Base-by-base conservation (phyloP, 2,113 vertebrate species). In the Chroicocephalus ridibundus region DNA sequence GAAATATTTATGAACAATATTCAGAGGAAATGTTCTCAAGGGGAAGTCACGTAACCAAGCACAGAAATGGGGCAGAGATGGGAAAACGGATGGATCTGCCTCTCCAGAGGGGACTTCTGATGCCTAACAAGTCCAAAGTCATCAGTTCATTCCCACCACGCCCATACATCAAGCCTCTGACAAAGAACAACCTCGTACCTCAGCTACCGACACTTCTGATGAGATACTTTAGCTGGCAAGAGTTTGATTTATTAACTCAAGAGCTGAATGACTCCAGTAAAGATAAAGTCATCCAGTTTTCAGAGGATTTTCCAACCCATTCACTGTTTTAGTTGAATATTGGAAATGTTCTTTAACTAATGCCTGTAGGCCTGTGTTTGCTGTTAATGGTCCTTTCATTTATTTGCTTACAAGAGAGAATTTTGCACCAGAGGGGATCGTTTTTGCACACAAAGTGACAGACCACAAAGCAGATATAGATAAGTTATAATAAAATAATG, bases 151-250 rank as follows among this genome's bases (percentile, higher is more conserved):
- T 77, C 71, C 88, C 76, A 42, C n/a, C 80, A 86, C 7, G 8
- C 55, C 82, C 61, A 89, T 78, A 82, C 55, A 92, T 75, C 88
- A 78, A 90, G 93, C n/a, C 71, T 88, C 62, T 96, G 88, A 83
- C 31, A 44, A 40, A 76, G 75, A 78, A 17, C 70, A 60, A 5
- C 44, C 71, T 88, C 3, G 2, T 60, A 44, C 94, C 82, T 97
- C 88, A 86, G 88, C 80, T 92, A 74, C 92, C 88, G 55, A 7
- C 78, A 65, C 47, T 86, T 61, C 18, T 24, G 77, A 95, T 89
- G 86, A 97, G 91, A 91, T 31, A 86, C 87, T 95, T 96, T 10
- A 97, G 90, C 60, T 90, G 75, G 54, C 79, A 91, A 95, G 85
- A 80, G 82, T 77, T 82, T 92, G 91, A 94, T 97, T 96, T 96